Conservation (phyloP, 2,888 invertebrate genomes). For the Habrosyne pyritoides region DNA sequence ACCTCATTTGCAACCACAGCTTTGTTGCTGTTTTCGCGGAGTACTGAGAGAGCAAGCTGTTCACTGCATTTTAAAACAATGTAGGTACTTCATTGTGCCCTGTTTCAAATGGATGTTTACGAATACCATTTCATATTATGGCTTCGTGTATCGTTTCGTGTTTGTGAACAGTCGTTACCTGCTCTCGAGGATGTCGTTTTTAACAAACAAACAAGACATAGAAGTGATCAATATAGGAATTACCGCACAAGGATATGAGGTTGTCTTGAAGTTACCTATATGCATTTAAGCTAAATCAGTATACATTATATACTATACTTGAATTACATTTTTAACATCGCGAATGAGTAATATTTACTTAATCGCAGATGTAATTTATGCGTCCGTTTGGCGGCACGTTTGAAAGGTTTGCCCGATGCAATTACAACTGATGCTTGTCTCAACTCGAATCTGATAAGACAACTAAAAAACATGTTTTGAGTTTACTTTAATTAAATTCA, state of each 20-base stretch:
- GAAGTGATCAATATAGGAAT: no score
- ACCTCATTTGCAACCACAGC: conserved; percentile 73
- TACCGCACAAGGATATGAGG: no score
- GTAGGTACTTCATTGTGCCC: conserved; percentile 30
- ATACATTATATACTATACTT: background rate
- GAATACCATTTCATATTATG: conserved; percentile 37
- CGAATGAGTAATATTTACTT: conserved; percentile 1
- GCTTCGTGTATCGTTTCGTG: conserved; percentile 26
- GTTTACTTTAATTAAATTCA: conserved; percentile 73
- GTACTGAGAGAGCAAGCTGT: conserved; percentile 47
- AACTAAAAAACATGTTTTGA: conserved; percentile 62
- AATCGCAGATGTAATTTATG: conserved; percentile 32
- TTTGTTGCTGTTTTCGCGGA: conserved; percentile 63
- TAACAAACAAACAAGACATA: conserved; percentile 2
- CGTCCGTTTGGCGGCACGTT: conserved; percentile 62
- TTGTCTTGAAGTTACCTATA: no score
- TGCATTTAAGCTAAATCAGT: no score
- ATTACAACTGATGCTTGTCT: conserved; percentile 74
- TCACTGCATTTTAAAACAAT: conserved; percentile 52
- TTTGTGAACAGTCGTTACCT: conserved; percentile 11
- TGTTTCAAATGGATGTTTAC: conserved; percentile 45
- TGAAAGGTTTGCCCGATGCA: conserved; percentile 63
- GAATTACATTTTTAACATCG: background rate
- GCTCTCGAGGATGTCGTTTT: conserved; percentile 15
- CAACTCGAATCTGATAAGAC: conserved; percentile 72